A percentile compares a stretch with the other conserved stretches of the same genome.
These are phyloP conservation scores for Actinemys pallida DNA, from an alignment of 2,113 vertebrate genomes.

Conservation along the genomic window DNA sequence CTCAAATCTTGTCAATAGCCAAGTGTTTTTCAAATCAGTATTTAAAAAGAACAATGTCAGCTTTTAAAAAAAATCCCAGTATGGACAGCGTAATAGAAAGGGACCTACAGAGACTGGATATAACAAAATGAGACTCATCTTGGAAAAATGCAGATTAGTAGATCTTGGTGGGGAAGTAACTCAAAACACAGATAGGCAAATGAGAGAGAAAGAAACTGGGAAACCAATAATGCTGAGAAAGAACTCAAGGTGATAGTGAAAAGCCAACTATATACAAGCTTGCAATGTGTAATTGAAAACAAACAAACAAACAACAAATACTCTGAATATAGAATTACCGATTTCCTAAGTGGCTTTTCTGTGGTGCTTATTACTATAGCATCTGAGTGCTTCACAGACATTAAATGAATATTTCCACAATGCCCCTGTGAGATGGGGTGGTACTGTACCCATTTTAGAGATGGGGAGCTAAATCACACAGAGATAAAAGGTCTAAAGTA, in stretches of 20 bases:
- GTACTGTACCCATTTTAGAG: not conserved
- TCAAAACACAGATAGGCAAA: not conserved
- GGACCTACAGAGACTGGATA: not conserved
- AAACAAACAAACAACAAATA: accelerated
- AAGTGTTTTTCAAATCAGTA: not conserved
- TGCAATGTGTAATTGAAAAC: not conserved
- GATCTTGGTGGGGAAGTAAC: not conserved
- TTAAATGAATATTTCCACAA: not conserved
- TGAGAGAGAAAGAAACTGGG: not conserved
- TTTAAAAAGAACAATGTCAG: not conserved
- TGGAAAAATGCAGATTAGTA: not conserved
- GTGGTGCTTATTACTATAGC: not conserved
- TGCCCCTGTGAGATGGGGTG: not conserved
- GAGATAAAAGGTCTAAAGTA: not conserved
- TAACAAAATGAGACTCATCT: not conserved
- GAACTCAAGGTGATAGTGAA: not conserved
- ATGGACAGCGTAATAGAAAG: not conserved
- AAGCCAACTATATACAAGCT: not conserved
- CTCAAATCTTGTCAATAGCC: not conserved
- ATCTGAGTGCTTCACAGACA: not conserved
- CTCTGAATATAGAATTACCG: not conserved
- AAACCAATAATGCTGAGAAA: not conserved
- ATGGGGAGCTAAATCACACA: not conserved
- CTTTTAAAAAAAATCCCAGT: not conserved
- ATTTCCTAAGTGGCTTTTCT: not conserved